phyloP scores from a whole-genome alignment of 2,113 vertebrate genomes.

The Xerus inauris region DNA sequence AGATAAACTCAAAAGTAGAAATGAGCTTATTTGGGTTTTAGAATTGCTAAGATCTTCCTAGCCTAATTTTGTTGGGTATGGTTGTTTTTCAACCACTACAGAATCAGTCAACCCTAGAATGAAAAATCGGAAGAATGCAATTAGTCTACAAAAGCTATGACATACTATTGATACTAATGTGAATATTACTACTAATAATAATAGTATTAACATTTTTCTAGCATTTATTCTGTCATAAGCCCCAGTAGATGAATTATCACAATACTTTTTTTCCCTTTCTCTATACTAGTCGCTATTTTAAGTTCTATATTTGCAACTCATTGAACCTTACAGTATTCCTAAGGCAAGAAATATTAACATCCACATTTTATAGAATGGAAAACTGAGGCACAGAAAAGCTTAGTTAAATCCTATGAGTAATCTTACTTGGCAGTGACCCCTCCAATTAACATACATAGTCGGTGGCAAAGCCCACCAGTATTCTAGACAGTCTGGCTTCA shows the following conservation, averaged over 20 bases:
- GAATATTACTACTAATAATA: neutral
- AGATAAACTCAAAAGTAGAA: neutral
- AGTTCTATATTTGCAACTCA: neutral
- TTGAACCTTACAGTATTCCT: neutral
- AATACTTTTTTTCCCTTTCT: neutral
- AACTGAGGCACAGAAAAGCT: neutral
- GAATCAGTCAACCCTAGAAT: conserved; percentile 37
- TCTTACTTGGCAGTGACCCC: neutral
- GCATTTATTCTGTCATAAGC: neutral
- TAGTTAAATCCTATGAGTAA: neutral
- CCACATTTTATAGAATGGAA: neutral
- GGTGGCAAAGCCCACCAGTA: neutral
- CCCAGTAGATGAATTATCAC: neutral
- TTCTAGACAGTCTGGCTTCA: neutral
- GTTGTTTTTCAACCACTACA: neutral
- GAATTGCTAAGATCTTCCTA: conserved; percentile 26
- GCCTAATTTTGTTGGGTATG: conserved; percentile 9
- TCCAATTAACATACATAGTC: neutral
- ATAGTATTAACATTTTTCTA: neutral
- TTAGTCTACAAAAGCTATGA: neutral
- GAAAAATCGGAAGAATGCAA: neutral
- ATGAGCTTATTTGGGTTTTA: neutral
- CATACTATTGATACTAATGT: neutral
- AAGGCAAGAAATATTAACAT: neutral
- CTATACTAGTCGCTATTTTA: neutral